Evolutionary conservation across 1,140 invertebrate species (phyloP), one percentile per base, ranked within the genome.

Genomic region (Procambarus virginalis): DNA sequence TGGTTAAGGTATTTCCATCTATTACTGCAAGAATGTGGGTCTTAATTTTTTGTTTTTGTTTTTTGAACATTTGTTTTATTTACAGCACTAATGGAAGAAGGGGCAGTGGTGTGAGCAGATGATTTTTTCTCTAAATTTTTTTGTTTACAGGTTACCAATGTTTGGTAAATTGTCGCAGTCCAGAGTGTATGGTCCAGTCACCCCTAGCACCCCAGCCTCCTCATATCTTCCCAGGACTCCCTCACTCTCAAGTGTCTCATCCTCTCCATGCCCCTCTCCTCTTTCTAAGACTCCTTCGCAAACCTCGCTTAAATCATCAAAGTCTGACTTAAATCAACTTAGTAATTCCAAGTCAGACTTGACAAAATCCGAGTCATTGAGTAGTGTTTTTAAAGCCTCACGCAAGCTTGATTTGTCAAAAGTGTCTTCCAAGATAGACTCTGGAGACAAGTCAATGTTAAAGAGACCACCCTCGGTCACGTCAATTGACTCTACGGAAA

Each of bases 171-270:
- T 90, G 84, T 76, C 64, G 51, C 75, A 80, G 84, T 49, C 79
- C 8, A 55, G 78, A 64, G 49, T 49, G 34, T 86, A 73, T 58
- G 75, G 83, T 58, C 73, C 86, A 34, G 20, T 64, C 78, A 73
- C 48, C 14, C 73, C 51, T 17, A 58, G 46, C 70, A 73, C 84
- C 51, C 73, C 70, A 86, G 49, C n/a, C 34, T 78, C 73, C 45
- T 70, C 60, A n/a, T n/a, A 79, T 12, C 77, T 90, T 34, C 60
- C 89, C 51, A 78, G 89, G 64, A 81, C 89, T 34, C 89, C 89
- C 6, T 90, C 89, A 83, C 89, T 90, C 79, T 82, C 89, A 58
- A 90, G 79, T 90, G 83, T 90, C 8, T 80, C 89, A 45, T 86
- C 51, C 22, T 73, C 83, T 51, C 77, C 89, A 17, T 82, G 51